A percentile compares a stretch with the other conserved stretches of the same genome.
These are phyloP conservation scores for Metopolophium dirhodum DNA, from an alignment of 1,140 invertebrate genomes.

Conservation along the genomic window DNA sequence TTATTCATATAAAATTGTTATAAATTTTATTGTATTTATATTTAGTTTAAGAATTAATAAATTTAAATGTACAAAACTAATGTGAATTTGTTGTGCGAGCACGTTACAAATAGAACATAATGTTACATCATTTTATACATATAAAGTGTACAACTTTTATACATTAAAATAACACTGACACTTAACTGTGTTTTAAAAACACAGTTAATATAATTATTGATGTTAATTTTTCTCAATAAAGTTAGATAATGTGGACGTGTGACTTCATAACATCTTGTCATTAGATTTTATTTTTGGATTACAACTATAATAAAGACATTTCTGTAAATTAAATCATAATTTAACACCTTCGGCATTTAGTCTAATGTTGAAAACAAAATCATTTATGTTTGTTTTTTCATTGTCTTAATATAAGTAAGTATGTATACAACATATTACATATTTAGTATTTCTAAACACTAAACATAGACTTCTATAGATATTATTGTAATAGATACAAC, in stretches of 20 bases:
- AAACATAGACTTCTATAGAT: neutral
- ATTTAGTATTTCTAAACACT: neutral
- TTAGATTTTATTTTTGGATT: neutral
- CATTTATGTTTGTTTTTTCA: neutral
- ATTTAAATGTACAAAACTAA: constrained; percentile 36
- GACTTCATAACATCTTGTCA: neutral
- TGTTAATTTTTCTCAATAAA: neutral
- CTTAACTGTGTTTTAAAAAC: neutral
- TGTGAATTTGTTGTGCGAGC: neutral
- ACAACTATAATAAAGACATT: neutral
- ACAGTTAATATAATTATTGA: neutral
- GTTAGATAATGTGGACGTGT: neutral
- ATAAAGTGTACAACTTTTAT: neutral
- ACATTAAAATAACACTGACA: neutral
- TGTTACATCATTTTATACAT: neutral
- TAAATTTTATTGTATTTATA: constrained; percentile 50
- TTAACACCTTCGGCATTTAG: neutral
- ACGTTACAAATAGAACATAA: neutral
- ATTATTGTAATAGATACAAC: neutral
- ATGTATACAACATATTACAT: neutral
- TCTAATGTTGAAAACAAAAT: neutral
- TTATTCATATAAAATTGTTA: constrained; percentile 48
- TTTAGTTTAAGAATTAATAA: constrained; percentile 7
- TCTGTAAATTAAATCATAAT: neutral
- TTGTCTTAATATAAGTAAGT: neutral